phyloP scores from a whole-genome alignment of 2,888 invertebrate species.

The Tridacna gigas region DNA sequence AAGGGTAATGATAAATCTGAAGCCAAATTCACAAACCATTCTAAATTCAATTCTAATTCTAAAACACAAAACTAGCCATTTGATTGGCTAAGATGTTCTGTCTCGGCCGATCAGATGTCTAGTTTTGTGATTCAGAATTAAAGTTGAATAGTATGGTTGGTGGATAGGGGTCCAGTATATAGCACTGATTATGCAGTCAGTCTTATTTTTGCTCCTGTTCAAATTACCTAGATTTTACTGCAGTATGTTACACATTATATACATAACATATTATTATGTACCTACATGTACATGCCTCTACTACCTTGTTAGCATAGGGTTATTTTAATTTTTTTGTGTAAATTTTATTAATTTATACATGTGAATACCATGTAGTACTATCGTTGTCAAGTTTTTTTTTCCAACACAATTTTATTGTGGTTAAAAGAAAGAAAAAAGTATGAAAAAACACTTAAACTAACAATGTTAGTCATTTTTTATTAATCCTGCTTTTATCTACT shows the following conservation, averaged over 20 bases:
- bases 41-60: too few species aligned
- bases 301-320: conserved; percentile 15
- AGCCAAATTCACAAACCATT: too few species aligned
- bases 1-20: too few species aligned
- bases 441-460: conserved; percentile 9
- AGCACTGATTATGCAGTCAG: too few species aligned
- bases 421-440: conserved; percentile 52
- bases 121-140: too few species aligned
- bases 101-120: too few species aligned
- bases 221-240: too few species aligned
- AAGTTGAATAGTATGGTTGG: too few species aligned
- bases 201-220: too few species aligned
- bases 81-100: too few species aligned
- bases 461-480: conserved; percentile 18
- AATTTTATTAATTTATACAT: conserved; percentile 60
- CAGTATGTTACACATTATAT: neutral
- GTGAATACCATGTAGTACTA: conserved; percentile 44
- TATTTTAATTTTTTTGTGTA: conserved; percentile 41
- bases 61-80: too few species aligned
- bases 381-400: conserved; percentile 52
- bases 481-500: neutral
- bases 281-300: neutral
- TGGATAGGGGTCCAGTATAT: too few species aligned
- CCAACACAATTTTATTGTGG: conserved; percentile 65
- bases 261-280: neutral